Evolutionary conservation across 2,888 invertebrate species (phyloP).

Genomic region (Rotaria socialis): DNA sequence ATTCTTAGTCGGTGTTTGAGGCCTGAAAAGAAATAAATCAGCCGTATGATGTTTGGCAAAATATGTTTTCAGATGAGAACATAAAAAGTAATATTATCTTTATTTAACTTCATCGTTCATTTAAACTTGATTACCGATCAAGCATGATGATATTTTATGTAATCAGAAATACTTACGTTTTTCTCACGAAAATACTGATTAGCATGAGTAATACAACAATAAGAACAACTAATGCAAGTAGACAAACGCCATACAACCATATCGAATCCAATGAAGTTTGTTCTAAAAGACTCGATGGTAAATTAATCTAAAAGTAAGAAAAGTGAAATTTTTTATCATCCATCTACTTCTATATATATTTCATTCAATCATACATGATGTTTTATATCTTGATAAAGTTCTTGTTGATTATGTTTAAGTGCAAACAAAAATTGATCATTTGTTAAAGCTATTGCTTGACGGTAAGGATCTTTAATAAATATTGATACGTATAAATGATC

Average conservation of each 20-base stretch:
- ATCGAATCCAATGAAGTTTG: not conserved
- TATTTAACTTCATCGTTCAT: too few species aligned
- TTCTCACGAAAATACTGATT: not conserved
- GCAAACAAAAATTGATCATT: slow-evolving; percentile 35
- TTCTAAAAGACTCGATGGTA: not conserved
- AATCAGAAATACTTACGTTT: not conserved
- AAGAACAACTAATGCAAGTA: not conserved
- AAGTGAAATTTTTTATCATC: not conserved
- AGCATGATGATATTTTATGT: too few species aligned
- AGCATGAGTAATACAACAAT: not conserved
- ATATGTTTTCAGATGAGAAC: too few species aligned
- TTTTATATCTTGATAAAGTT: slow-evolving; percentile 27
- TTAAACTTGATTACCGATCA: too few species aligned
- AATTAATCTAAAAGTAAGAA: not conserved
- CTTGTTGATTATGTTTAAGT: slow-evolving; percentile 2
- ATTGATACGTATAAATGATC: slow-evolving; percentile 2
- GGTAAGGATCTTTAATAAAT: slow-evolving; percentile 33
- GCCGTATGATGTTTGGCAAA: too few species aligned
- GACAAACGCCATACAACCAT: slow-evolving; percentile 12
- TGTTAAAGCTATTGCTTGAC: not conserved
- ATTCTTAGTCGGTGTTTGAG: not conserved
- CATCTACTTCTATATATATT: not conserved
- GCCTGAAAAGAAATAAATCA: too few species aligned
- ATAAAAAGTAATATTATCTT: too few species aligned
- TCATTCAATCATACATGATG: not conserved